These are phyloP conservation scores for Sisyra terminalis DNA, from an alignment of 2,888 invertebrate genomes.

Conservation along the genomic window DNA sequence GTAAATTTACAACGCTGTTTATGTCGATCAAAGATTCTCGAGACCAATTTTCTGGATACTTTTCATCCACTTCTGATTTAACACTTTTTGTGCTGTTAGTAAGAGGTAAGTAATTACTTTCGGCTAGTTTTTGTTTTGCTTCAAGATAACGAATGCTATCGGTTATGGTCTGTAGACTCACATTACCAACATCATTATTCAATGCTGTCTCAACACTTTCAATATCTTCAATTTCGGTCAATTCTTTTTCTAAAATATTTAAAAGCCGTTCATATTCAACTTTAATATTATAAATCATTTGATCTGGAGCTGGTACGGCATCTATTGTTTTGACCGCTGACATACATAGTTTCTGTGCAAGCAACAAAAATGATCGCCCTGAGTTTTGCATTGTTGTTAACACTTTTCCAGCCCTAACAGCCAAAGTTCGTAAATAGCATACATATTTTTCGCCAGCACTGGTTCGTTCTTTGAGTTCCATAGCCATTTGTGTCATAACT, in stretches of 20 bases:
- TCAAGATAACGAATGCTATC: conserved; percentile 24
- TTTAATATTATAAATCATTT: conserved; percentile 14
- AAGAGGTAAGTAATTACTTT: conserved; percentile 15
- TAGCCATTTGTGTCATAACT: conserved; percentile 25
- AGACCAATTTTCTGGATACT: conserved; percentile 30
- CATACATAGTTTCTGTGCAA: conserved; percentile 22
- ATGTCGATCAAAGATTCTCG: conserved; percentile 28
- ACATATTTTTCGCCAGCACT: conserved; percentile 25
- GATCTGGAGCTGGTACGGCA: conserved; percentile 7
- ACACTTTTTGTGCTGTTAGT: conserved; percentile 21
- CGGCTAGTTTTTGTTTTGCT: conserved; percentile 14
- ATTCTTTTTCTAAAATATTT: conserved; percentile 22
- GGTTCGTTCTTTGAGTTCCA: conserved; percentile 25
- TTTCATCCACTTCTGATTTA: conserved; percentile 28
- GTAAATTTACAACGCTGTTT: conserved; percentile 25
- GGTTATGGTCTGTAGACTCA: conserved; percentile 17
- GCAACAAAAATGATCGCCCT: conserved; percentile 20
- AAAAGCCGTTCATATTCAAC: conserved; percentile 23
- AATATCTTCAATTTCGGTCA: conserved; percentile 20
- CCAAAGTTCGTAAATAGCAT: conserved; percentile 22
- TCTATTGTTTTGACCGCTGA: conserved; percentile 17
- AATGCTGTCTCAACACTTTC: conserved; percentile 16
- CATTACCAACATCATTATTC: conserved; percentile 8
- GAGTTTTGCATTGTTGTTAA: conserved; percentile 22
- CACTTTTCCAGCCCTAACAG: conserved; percentile 22